Evolutionary conservation across 2,888 invertebrate genomes (phyloP).

Genomic region (Mystacides longicornis): DNA sequence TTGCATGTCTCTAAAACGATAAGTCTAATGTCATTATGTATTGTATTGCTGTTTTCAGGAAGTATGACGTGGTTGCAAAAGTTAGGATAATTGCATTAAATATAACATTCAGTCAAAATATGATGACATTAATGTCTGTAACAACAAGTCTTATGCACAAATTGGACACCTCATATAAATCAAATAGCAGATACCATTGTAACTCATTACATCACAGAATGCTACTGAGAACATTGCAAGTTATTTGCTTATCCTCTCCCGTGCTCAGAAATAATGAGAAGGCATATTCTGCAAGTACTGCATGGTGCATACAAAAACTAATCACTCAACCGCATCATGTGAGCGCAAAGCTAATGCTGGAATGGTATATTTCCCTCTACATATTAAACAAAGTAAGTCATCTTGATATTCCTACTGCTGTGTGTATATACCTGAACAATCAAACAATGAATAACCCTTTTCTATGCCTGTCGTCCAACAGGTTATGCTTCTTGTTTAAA

Average conservation of each 20-base stretch:
- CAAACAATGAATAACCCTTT: no score
- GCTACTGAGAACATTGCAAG: conserved; percentile 37
- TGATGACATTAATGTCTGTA: conserved; percentile 23
- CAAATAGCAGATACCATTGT: conserved; percentile 39
- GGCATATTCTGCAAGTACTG: background rate
- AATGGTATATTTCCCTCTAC: conserved; percentile 39
- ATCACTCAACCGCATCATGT: conserved; percentile 40
- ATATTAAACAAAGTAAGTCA: conserved; percentile 36
- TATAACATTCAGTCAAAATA: conserved; percentile 23
- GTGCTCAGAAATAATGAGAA: conserved; percentile 26
- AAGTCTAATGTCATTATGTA: no score
- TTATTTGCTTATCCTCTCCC: conserved; percentile 33
- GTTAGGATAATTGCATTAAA: conserved; percentile 29
- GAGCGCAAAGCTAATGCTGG: conserved; percentile 37
- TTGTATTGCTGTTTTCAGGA: no score
- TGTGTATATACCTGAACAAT: no score
- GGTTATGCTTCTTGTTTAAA: no score
- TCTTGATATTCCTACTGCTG: background rate
- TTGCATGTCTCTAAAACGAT: no score
- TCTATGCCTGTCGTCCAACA: no score
- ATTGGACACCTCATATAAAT: conserved; percentile 10
- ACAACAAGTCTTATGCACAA: conserved; percentile 25
- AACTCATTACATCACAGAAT: conserved; percentile 39
- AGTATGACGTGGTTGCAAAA: no score
- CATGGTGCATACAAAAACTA: conserved; percentile 37